These are phyloP conservation scores for Corythornis vintsioides DNA, from an alignment of 2,113 vertebrate species.

Conservation along the genomic window DNA sequence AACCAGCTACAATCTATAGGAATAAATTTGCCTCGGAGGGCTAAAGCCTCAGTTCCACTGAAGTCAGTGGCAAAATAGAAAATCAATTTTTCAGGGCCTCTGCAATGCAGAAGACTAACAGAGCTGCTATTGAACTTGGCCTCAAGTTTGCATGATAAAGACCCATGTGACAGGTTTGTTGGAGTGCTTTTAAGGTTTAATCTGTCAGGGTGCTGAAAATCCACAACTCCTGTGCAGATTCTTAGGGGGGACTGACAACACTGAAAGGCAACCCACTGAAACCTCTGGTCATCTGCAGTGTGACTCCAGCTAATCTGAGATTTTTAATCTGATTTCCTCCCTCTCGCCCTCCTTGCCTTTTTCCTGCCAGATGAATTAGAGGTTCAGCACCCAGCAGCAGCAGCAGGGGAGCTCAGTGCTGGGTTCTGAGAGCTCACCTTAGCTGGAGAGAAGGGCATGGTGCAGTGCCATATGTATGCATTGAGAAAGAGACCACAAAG, in stretches of 20 bases:
- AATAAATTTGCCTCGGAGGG: background rate
- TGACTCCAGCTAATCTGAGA: background rate
- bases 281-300: background rate
- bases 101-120: constrained; percentile 36
- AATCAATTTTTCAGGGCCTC: constrained; percentile 35
- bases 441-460: background rate
- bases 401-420: background rate
- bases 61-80: constrained; percentile 34
- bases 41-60: background rate
- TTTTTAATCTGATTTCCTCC: background rate
- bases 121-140: constrained; percentile 4
- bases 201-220: background rate
- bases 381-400: background rate
- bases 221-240: background rate
- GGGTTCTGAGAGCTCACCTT: fast-evolving
- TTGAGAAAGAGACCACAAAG: background rate
- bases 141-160: constrained; percentile 46
- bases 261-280: background rate
- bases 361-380: background rate
- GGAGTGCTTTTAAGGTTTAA: background rate
- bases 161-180: background rate
- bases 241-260: background rate
- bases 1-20: background rate
- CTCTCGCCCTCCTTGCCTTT: background rate
- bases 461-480: background rate